These are phyloP conservation scores for Globodera rostochiensis DNA, from an alignment of 1,140 invertebrate genomes.

Conservation along the genomic window DNA sequence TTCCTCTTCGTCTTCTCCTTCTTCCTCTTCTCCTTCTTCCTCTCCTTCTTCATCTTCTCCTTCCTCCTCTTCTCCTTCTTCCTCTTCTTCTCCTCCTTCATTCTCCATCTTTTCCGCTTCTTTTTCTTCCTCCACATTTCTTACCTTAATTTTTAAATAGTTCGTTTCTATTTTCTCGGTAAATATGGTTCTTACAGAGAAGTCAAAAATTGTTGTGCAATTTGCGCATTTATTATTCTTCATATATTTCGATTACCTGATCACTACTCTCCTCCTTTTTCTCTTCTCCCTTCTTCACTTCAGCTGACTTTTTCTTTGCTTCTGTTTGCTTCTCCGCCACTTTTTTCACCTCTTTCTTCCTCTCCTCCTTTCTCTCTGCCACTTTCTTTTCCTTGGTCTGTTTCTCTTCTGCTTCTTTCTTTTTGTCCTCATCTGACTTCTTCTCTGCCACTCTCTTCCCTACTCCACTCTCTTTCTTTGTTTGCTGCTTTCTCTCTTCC, in stretches of 20 bases:
- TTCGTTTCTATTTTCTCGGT: not conserved
- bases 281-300: not conserved
- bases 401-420: conserved; percentile 29
- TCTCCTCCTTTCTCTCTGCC: not conserved
- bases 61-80: conserved; percentile 1
- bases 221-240: too few relatives aligned
- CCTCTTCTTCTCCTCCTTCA: conserved; percentile 9
- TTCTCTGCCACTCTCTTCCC: not conserved
- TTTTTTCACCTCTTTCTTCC: not conserved
- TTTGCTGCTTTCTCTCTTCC: not conserved
- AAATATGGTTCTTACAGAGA: too few relatives aligned
- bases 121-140: conserved; percentile 17
- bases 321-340: conserved; percentile 26
- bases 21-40: conserved; percentile 18
- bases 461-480: too few relatives aligned
- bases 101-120: not conserved
- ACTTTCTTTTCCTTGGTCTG: conserved; percentile 22
- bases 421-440: conserved; percentile 10
- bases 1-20: conserved; percentile 16
- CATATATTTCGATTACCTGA: not conserved
- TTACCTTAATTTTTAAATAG: conserved; percentile 24
- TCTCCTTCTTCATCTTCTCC: conserved; percentile 22
- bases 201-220: too few relatives aligned
- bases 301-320: not conserved
- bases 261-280: not conserved